Evolutionary conservation across 2,113 vertebrate genomes (phyloP).

Genomic region (Ictidomys tridecemlineatus): DNA sequence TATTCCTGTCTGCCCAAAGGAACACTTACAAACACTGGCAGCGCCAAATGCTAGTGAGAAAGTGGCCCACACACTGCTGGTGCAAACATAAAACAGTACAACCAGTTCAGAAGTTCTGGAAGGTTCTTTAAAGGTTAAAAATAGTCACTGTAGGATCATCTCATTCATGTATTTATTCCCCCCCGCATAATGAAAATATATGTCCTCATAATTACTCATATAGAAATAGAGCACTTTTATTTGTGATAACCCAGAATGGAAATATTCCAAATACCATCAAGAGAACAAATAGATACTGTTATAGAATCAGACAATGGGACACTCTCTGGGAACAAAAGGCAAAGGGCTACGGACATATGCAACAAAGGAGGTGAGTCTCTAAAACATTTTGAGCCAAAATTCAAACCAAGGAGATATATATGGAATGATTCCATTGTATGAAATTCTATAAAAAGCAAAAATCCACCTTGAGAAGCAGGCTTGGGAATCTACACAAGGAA

Average conservation of each 20-base stretch:
- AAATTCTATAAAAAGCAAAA: not conserved
- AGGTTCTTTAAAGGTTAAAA: not conserved
- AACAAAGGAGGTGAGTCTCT: not conserved
- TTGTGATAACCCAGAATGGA: not conserved
- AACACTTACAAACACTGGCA: not conserved
- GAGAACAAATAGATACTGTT: fast-evolving
- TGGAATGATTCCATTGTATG: not conserved
- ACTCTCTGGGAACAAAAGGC: not conserved
- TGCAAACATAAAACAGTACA: not conserved
- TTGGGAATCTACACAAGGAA: not conserved
- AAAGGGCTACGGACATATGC: not conserved
- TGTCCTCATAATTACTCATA: not conserved
- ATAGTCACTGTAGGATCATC: not conserved
- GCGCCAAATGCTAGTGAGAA: not conserved
- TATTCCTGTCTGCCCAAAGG: not conserved
- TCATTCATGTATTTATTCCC: not conserved
- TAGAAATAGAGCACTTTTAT: not conserved
- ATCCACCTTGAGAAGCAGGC: not conserved
- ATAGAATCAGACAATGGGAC: not conserved
- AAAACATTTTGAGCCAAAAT: not conserved
- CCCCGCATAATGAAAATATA: not conserved
- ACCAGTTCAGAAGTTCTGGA: not conserved
- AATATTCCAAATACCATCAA: not conserved
- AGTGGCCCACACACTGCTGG: not conserved
- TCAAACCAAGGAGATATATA: not conserved